Percentiles rank a stretch among this genome's conserved stretches.
Conservation (phyloP, 1,140 invertebrate genomes). For the Trichonephila clavata region DNA sequence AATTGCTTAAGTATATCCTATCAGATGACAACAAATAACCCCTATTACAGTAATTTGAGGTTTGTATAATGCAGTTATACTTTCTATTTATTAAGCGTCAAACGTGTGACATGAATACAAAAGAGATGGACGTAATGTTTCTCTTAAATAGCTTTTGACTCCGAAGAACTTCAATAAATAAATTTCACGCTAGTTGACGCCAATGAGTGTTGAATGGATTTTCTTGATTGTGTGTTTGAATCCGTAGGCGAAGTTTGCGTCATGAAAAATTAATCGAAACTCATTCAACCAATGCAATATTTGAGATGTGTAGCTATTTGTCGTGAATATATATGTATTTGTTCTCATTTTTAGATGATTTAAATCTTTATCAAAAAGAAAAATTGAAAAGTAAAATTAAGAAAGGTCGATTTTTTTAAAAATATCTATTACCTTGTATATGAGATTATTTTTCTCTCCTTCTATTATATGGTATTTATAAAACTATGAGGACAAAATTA, state of each 20-base stretch:
- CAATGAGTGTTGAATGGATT: background rate
- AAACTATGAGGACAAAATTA: too few species aligned
- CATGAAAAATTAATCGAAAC: background rate
- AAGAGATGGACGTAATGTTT: constrained; percentile 7
- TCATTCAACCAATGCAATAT: background rate
- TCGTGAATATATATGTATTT: background rate
- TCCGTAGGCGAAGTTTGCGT: background rate
- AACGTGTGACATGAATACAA: constrained; percentile 47
- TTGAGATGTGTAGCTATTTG: background rate
- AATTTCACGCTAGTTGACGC: constrained; percentile 22
- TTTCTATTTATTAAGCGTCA: constrained; percentile 30
- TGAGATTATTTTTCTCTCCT: too few species aligned
- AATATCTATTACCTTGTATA: too few species aligned
- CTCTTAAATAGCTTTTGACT: constrained; percentile 23
- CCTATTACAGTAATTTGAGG: constrained; percentile 30
- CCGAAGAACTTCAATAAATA: background rate
- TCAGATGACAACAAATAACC: constrained; percentile 49
- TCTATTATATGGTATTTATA: too few species aligned
- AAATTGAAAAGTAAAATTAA: too few species aligned
- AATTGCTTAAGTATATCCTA: constrained; percentile 30
- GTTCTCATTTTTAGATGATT: background rate
- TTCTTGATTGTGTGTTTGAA: background rate
- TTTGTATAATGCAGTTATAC: background rate
- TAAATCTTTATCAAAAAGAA: too few species aligned
- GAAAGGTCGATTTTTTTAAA: too few species aligned